Base-by-base conservation (phyloP, 2,113 vertebrate genomes). In the Proterorhinus semilunaris region DNA sequence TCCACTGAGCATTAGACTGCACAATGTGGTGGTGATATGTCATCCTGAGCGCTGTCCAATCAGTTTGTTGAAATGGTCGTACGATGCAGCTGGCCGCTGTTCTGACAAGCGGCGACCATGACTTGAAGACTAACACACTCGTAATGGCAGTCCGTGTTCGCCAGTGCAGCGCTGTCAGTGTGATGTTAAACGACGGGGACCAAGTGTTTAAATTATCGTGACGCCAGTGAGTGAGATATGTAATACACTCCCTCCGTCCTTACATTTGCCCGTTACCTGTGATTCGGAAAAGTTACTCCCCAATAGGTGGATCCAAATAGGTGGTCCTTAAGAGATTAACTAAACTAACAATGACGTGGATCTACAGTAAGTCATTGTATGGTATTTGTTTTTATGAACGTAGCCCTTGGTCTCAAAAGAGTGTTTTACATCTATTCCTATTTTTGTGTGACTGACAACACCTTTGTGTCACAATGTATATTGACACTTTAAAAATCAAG, bases 401-500 rank as follows among this genome's bases (percentile, higher is more conserved):
- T 13, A 15, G 55, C 36, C 55, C 36, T 61, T 61, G 15, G 42
- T 61, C 36, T 5, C 21, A 50, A 46, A 1, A 42, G 5, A 27
- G 27, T 27, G 4, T 53, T 8, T 10, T 53, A 13, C 49, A 58
- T 66, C 72, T 59, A 83, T 27, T 65, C 13, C 53, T 68, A 67
- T 75, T 16, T 69, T 78, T 80, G 83, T 80, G 66, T 78, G 69
- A 52, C 45, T 76, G 70, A 77, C 47, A 72, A 53, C 87, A 68
- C 49, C 44, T 61, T 7, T 57, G 6, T 15, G 11, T 61, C 8
- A 8, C n/a, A 53, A 53, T 36, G 15, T 10, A 16, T 16, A 44
- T 61, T 15, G 54, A 57, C 42, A 62, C 53, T 8, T 36, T 48
- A 71, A 71, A 58, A 5, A 42, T 49, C 7, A 10, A 49, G 10